Evolutionary conservation across 2,888 invertebrate genomes (phyloP), one percentile per base, ranked within the genome.

Genomic region (Chirona hameri): DNA sequence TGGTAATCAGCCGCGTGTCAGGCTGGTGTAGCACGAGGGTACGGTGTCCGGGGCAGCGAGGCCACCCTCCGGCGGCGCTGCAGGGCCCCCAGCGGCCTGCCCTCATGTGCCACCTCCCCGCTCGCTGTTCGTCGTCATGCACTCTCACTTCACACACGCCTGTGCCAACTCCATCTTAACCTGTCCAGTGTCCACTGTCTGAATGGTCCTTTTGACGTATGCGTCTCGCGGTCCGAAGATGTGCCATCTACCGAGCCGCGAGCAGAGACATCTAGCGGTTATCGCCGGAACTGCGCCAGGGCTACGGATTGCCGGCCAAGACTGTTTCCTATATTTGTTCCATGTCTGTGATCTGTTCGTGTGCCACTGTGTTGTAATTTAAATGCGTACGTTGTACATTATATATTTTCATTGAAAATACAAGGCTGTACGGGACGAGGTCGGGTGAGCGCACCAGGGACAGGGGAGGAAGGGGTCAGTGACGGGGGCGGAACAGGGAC

Each of bases 371-470:
- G 72, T 31, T 31, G 72, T 72, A 72, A 31, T 29, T 72, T 72
- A 72, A 72, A 31, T 72, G 18, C 72, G 72, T 72, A 31, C 72
- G 72, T 72, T 72, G 72, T 72, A 72, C 72, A 72, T 72, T 31
- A 31, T 18, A 72, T 72, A 31, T 72, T 72, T 72, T 72, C 72
- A 72, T 14, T 72, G 72, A 72, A 72, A 72, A 72, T 72, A 72
- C 29, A 72, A 29, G 29, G 72, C 72, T 72, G 72, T 72, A 29
- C 31, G 3, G 31, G 31, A 52, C 18, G 18, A 15, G 52, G 52
- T 52, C 52, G 52, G 52, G 52, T 52, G 52, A 52, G 52, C 52
- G 12, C 12, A 18, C 15, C 52, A 12, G 15, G 2, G 52, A 12
- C 52, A 52, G 52, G n/a, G n/a, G n/a, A n/a, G n/a, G n/a, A n/a